A percentile compares a stretch with the other conserved stretches of the same genome.
Conservation (phyloP, 2,113 vertebrate genomes). For the Sylvietta virens region DNA sequence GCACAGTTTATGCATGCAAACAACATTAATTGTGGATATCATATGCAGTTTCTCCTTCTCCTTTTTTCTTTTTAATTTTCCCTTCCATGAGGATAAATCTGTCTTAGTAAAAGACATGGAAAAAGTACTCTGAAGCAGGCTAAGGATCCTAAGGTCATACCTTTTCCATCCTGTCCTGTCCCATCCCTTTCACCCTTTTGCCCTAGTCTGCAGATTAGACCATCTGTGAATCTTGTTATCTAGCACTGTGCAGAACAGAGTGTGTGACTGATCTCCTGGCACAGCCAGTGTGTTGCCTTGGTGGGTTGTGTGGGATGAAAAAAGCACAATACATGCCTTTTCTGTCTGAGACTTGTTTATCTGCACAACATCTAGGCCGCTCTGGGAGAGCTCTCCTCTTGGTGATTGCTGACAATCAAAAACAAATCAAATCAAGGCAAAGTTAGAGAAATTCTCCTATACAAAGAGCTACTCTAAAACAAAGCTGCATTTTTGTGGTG, state of each 20-base stretch:
- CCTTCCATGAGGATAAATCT: neutral
- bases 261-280: neutral
- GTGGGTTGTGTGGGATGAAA: neutral
- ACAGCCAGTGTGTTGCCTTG: neutral
- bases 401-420: neutral
- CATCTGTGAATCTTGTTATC: constrained; percentile 1
- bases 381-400: neutral
- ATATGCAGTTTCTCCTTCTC: neutral
- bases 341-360: constrained; percentile 35
- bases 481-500: constrained; percentile 20
- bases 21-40: neutral
- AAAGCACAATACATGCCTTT: constrained; percentile 12
- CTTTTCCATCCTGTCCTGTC: neutral
- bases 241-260: neutral
- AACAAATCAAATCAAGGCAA: constrained; percentile 24
- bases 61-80: neutral
- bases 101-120: neutral
- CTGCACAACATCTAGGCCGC: neutral
- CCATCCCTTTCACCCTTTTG: neutral
- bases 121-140: neutral
- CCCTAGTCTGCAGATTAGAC: neutral
- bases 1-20: neutral
- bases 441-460: constrained; percentile 2
- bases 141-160: neutral
- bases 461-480: constrained; percentile 44